These are phyloP conservation scores for Ruditapes philippinarum DNA, from an alignment of 1,140 invertebrate species.

Conservation along the genomic window DNA sequence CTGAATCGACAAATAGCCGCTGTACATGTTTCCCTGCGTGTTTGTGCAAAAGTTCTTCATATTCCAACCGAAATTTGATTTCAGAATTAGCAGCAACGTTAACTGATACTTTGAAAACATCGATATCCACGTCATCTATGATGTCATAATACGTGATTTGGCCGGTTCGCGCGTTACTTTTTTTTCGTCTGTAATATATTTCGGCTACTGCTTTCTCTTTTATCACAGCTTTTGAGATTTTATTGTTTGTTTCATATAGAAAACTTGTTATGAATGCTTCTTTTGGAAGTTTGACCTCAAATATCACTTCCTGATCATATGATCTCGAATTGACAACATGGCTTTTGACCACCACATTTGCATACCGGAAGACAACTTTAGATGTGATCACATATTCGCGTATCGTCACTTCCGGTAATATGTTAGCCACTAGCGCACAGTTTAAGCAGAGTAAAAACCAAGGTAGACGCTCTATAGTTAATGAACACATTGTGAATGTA, in stretches of 20 bases:
- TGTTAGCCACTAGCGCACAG: background rate
- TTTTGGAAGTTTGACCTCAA: constrained; percentile 17
- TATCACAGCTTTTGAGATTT: background rate
- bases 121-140: background rate
- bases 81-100: background rate
- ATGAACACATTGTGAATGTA: no score
- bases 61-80: constrained; percentile 4
- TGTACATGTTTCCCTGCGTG: constrained; percentile 10
- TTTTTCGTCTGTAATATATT: background rate
- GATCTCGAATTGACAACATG: background rate
- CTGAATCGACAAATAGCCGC: background rate
- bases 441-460: background rate
- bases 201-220: constrained; percentile 2
- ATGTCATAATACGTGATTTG: background rate
- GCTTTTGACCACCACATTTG: background rate
- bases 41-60: constrained; percentile 24
- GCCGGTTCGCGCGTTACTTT: background rate
- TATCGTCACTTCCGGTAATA: background rate
- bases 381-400: background rate
- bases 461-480: no score
- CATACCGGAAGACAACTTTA: constrained; percentile 1
- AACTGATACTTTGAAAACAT: background rate
- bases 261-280: constrained; percentile 13
- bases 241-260: background rate
- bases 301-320: background rate